Evolutionary conservation across 1,140 invertebrate species (phyloP).

Genomic region (Drosophila watanabei): DNA sequence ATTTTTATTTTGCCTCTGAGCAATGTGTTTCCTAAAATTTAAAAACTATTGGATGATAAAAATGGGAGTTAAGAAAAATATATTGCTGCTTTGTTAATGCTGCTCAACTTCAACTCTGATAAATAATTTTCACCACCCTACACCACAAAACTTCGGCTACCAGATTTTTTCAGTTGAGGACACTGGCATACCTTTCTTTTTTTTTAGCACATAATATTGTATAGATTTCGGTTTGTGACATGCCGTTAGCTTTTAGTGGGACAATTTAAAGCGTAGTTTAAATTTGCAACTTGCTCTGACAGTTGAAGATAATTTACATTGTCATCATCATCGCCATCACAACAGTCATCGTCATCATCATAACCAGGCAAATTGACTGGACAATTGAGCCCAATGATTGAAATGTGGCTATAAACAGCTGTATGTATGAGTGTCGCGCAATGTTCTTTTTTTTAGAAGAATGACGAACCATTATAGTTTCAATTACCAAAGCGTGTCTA

Average conservation of each 20-base stretch:
- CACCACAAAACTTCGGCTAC: too few species aligned
- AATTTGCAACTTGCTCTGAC: constrained; percentile 16
- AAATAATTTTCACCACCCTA: too few species aligned
- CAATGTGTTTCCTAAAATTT: too few species aligned
- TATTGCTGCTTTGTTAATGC: too few species aligned
- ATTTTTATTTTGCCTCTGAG: too few species aligned
- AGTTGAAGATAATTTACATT: constrained; percentile 25
- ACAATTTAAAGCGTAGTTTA: constrained; percentile 53
- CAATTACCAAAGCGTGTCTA: constrained; percentile 71
- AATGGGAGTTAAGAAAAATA: too few species aligned
- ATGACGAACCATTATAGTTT: constrained; percentile 59
- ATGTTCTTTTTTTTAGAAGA: constrained; percentile 25
- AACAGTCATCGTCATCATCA: constrained; percentile 8
- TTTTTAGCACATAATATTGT: constrained; percentile 4
- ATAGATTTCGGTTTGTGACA: constrained; percentile 41
- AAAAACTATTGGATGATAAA: too few species aligned
- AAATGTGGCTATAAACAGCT: constrained; percentile 40
- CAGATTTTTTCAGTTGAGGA: background rate
- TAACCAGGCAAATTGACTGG: constrained; percentile 60
- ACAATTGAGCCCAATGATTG: constrained; percentile 68
- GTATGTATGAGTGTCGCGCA: background rate
- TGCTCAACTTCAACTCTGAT: too few species aligned
- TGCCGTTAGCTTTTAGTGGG: constrained; percentile 64
- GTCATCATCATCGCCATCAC: constrained; percentile 4
- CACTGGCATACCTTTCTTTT: background rate